Conservation (phyloP, 2,797 vertebrate species). For the Pipistrellus nathusii region DNA sequence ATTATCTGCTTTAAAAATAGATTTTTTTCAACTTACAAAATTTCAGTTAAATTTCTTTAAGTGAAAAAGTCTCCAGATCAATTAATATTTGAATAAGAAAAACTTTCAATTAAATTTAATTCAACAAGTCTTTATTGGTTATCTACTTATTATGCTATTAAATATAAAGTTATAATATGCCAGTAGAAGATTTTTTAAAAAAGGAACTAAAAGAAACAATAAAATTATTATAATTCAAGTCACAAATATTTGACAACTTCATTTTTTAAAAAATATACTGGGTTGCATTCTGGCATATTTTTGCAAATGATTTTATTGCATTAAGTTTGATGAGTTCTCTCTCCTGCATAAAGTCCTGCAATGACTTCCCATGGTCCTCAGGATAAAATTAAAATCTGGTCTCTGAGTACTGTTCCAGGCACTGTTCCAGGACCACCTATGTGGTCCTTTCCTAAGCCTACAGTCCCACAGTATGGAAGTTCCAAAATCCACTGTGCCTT, state of each 20-base stretch:
- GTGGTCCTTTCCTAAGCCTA: not conserved
- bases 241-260: constrained; percentile 10
- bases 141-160: not conserved
- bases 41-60: constrained; percentile 29
- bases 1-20: not conserved
- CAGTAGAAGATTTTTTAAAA: not conserved
- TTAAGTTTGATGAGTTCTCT: not conserved
- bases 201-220: not conserved
- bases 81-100: constrained; percentile 50
- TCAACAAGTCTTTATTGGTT: not conserved
- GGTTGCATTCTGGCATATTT: not conserved
- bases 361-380: not conserved
- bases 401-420: not conserved
- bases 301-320: not conserved
- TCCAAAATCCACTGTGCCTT: not conserved
- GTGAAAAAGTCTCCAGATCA: not conserved
- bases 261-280: constrained; percentile 8
- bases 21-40: constrained; percentile 43
- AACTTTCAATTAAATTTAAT: constrained; percentile 40
- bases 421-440: not conserved
- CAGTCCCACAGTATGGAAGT: not conserved
- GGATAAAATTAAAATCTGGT: not conserved
- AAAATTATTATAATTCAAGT: not conserved
- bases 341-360: not conserved
- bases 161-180: constrained; percentile 4